Percentiles rank a stretch among this genome's conserved stretches.
Evolutionary conservation across 2,797 vertebrate species (phyloP).

Genomic region (Falco naumanni): DNA sequence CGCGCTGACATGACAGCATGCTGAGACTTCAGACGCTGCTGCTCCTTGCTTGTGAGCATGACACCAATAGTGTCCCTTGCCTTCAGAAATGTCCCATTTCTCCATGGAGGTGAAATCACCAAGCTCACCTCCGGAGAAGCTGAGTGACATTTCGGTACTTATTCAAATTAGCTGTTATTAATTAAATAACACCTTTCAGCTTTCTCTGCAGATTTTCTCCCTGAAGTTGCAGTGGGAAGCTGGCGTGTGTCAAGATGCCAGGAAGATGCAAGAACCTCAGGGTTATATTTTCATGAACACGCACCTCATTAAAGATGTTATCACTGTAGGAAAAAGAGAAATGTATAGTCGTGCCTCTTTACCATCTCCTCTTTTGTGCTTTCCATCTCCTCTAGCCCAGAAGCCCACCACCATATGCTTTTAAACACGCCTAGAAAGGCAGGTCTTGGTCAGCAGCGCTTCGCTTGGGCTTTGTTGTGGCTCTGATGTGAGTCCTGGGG

Average conservation of each 20-base stretch:
- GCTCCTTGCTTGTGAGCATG: not conserved
- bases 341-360: not conserved
- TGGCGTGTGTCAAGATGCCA: not conserved
- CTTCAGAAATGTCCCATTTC: not conserved
- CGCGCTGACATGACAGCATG: accelerated
- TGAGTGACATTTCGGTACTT: not conserved
- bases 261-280: not conserved
- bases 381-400: not conserved
- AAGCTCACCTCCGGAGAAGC: not conserved
- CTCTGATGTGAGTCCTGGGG: not conserved
- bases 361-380: not conserved
- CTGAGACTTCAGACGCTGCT: not conserved
- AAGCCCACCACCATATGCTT: not conserved
- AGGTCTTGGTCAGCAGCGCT: not conserved
- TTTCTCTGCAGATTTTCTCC: not conserved
- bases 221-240: not conserved
- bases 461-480: not conserved
- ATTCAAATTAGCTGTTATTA: slow-evolving; percentile 44
- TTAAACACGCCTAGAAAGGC: not conserved
- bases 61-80: accelerated
- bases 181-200: slow-evolving; percentile 53
- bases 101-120: not conserved
- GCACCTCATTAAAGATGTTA: not conserved
- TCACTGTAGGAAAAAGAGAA: not conserved
- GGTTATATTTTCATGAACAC: not conserved